These are phyloP conservation scores for Eumerus sabulonum DNA, from an alignment of 2,888 invertebrate genomes.

Conservation along the genomic window DNA sequence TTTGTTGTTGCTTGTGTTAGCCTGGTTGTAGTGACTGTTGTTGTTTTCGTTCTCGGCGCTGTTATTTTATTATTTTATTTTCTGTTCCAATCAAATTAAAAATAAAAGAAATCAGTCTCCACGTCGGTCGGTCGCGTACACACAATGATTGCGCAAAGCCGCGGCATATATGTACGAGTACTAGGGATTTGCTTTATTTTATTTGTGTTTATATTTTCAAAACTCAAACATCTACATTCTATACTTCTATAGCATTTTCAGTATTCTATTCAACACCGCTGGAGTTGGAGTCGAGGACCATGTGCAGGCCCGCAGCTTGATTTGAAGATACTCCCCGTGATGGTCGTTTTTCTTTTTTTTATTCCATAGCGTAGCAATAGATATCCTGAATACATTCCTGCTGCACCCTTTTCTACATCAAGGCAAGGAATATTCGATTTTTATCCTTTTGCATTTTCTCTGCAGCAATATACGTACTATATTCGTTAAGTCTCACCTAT, in stretches of 20 bases:
- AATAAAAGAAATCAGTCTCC: conserved; percentile 68
- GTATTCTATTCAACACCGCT: background rate
- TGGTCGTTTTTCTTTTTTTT: conserved; percentile 33
- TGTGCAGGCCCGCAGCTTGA: conserved; percentile 67
- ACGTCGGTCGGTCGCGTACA: conserved; percentile 53
- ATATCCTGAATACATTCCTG: conserved; percentile 59
- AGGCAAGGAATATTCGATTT: conserved; percentile 58
- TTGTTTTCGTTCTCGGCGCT: conserved; percentile 63
- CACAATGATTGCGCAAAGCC: conserved; percentile 64
- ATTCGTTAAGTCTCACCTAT: conserved; percentile 68
- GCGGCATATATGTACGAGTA: conserved; percentile 64
- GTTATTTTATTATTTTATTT: conserved; percentile 58
- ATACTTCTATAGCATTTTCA: too few species aligned
- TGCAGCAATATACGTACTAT: conserved; percentile 52
- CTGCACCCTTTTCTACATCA: conserved; percentile 55
- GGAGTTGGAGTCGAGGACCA: conserved; percentile 41
- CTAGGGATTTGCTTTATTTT: conserved; percentile 26
- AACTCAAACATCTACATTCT: conserved; percentile 52
- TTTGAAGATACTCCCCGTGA: conserved; percentile 66
- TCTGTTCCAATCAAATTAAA: conserved; percentile 73
- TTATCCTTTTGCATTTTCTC: conserved; percentile 63
- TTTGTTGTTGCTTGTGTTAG: conserved; percentile 17
- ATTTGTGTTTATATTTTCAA: conserved; percentile 2
- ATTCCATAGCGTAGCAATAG: conserved; percentile 56
- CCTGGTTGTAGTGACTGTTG: conserved; percentile 28